A percentile compares a stretch with the other conserved stretches of the same genome.
These are phyloP conservation scores for Campoplex nolae DNA, from an alignment of 2,888 invertebrate species.

Conservation along the genomic window DNA sequence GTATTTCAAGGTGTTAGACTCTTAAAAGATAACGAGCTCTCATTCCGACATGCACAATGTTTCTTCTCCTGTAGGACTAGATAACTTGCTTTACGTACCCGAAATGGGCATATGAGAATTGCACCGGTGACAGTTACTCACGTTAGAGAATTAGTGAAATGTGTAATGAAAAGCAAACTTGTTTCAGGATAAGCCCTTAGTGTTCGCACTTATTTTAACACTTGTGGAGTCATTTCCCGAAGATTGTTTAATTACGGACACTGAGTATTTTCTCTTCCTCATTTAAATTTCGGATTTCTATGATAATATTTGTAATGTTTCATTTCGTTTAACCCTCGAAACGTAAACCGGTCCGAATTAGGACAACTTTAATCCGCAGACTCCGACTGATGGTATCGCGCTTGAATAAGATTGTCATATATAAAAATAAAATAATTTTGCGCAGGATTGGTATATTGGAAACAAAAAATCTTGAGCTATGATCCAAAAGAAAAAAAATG, in stretches of 20 bases:
- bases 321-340: not conserved
- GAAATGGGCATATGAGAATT: not conserved
- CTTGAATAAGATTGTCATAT: too few relatives aligned
- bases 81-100: constrained; percentile 2
- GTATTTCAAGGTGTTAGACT: not conserved
- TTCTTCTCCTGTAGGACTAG: not conserved
- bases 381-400: not conserved
- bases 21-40: not conserved
- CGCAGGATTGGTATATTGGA: too few relatives aligned
- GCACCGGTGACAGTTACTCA: not conserved
- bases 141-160: not conserved
- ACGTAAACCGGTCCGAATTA: not conserved
- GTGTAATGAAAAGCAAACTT: constrained; percentile 1
- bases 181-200: not conserved
- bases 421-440: too few relatives aligned
- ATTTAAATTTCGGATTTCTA: not conserved
- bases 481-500: too few relatives aligned
- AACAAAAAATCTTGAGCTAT: too few relatives aligned
- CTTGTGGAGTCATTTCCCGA: not conserved
- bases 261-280: not conserved
- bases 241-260: not conserved
- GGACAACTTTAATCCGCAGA: not conserved
- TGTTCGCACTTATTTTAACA: not conserved
- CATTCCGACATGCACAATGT: not conserved
- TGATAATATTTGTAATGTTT: not conserved